Base-by-base conservation (phyloP, 2,797 vertebrate species). In the Odontamblyopus lacepedii region DNA sequence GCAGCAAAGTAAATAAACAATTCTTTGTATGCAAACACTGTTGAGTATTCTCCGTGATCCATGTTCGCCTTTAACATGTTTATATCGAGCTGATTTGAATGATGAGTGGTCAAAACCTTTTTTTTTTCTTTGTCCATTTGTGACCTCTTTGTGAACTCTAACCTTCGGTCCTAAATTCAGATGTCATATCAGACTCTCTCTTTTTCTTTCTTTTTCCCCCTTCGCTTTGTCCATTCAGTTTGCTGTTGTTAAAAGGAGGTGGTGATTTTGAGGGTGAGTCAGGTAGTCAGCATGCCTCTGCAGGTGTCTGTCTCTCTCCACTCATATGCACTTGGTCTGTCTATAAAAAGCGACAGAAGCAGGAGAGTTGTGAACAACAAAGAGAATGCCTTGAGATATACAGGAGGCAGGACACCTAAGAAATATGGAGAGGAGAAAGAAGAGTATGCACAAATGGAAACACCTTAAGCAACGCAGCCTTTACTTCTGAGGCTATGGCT, bases 371-470 rank as follows among this genome's bases (percentile, higher is more conserved):
- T 67, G 35, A 83, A 83, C 83, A 87, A 84, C 81, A 89, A 87
- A 89, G 84, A 75, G 73, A 88, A 67, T 12, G 79, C 87, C 83
- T 72, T 74, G 73, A 87, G 85, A 89, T 75, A 83, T 72, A 68
- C 72, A 67, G 51, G 62, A 79, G 67, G 82, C 63, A 56, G 84
- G 72, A 69, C 67, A 68, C 74, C 44, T 70, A 63, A 80, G 53
- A 62, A 69, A 75, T 79, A 71, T 72, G 50, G 74, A 78, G 66
- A 67, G 53, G 77, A 79, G 77, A 82, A 80, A 78, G 72, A 63
- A 73, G 51, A 30, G 80, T 88, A 79, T 79, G 85, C 81, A 76
- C 77, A 89, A 88, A 82, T 73, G 78, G 76, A 87, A 88, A 75
- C 79, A 87, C 87, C 86, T 68, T 71, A 67, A 88, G 88, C 85